phyloP scores from a whole-genome alignment of 53 echinoderm and acorn worm genomes.

The Zoroaster sp. region DNA sequence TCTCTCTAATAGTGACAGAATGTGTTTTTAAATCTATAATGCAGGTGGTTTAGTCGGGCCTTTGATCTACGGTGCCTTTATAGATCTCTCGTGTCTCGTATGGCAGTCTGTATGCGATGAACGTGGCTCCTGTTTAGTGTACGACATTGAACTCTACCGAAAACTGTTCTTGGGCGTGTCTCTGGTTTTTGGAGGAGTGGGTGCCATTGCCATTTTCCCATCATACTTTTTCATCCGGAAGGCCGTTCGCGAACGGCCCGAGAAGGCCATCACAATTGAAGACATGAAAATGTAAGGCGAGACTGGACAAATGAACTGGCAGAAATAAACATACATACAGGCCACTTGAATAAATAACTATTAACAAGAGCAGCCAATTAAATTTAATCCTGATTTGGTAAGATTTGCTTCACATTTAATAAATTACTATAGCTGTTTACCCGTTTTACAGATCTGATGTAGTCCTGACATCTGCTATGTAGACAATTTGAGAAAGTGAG shows the following conservation, averaged over 20 bases:
- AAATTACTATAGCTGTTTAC: no score
- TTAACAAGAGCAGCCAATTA: no score
- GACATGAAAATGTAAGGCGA: no score
- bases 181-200: background rate
- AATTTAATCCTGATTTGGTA: no score
- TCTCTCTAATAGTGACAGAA: background rate
- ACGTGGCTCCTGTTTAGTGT: conserved; percentile 50
- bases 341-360: no score
- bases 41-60: conserved; percentile 62
- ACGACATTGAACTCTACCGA: conserved; percentile 66
- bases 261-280: background rate
- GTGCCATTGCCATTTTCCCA: background rate
- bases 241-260: background rate
- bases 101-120: conserved; percentile 62
- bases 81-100: conserved; percentile 51
- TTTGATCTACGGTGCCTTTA: conserved; percentile 46
- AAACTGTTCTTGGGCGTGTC: conserved; percentile 62
- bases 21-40: background rate
- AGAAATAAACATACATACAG: no score
- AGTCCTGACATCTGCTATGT: no score
- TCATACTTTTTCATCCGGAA: background rate
- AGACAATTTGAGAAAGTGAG: no score
- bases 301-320: no score
- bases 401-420: no score
- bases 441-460: no score